These are phyloP conservation scores for Penaeus chinensis DNA, from an alignment of 1,140 invertebrate species.

Conservation along the genomic window DNA sequence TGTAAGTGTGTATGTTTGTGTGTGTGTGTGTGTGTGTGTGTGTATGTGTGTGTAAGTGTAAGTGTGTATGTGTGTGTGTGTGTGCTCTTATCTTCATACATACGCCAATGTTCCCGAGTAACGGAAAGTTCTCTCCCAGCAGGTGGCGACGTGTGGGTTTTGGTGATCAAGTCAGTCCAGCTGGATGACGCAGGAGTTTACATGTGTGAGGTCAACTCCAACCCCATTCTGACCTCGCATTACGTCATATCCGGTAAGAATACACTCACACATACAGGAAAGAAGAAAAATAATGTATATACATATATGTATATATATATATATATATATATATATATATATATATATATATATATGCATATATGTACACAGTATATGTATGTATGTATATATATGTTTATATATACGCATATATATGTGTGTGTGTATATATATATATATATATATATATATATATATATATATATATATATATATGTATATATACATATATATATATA, in stretches of 20 bases:
- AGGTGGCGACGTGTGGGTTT: slow-evolving; percentile 84
- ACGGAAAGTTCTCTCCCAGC: slow-evolving; percentile 19
- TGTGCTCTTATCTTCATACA: too few relatives aligned
- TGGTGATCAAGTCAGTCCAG: slow-evolving; percentile 79
- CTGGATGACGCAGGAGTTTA: slow-evolving; percentile 81
- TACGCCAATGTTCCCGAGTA: too few relatives aligned
- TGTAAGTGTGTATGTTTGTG: too few relatives aligned
- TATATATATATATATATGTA: background rate
- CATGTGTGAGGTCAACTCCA: slow-evolving; percentile 85
- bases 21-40: too few relatives aligned
- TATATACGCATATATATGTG: slow-evolving; percentile 40
- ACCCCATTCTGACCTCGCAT: slow-evolving; percentile 79
- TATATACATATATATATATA: slow-evolving; percentile 8
- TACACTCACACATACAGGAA: slow-evolving; percentile 61
- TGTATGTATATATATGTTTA: slow-evolving; percentile 28
- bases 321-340: slow-evolving; percentile 21
- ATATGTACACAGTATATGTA: slow-evolving; percentile 1
- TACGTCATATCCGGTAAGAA: slow-evolving; percentile 76
- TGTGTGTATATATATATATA: slow-evolving; percentile 39
- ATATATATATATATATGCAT: slow-evolving; percentile 24
- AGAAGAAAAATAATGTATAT: background rate
- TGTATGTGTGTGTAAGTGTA: too few relatives aligned
- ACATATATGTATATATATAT: background rate
- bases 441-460: slow-evolving; percentile 49
- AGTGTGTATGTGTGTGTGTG: too few relatives aligned